These are phyloP conservation scores for Mus spretus DNA, from an alignment of 2,797 vertebrate species.

Conservation along the genomic window DNA sequence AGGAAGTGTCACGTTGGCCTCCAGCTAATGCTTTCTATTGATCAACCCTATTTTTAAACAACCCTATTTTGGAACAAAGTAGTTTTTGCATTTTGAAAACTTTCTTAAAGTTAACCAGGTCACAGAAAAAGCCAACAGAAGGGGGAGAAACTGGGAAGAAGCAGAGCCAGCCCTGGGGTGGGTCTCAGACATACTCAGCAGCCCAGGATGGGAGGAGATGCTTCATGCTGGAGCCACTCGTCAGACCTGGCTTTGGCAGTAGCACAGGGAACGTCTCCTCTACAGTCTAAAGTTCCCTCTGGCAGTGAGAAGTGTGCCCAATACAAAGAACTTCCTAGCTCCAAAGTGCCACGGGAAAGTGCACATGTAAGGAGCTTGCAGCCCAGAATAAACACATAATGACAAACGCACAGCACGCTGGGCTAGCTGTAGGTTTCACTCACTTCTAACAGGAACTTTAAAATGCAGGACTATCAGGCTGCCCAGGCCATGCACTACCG, in stretches of 20 bases:
- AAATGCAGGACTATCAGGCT: slow-evolving; percentile 11
- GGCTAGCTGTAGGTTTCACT: neutral
- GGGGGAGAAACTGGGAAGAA: neutral
- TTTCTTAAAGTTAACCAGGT: slow-evolving; percentile 76
- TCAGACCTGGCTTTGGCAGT: slow-evolving; percentile 14
- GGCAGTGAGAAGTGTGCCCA: slow-evolving; percentile 21
- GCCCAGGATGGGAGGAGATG: neutral
- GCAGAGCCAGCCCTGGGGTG: neutral
- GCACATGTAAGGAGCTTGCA: neutral
- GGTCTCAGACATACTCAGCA: slow-evolving; percentile 30
- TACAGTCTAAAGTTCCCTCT: slow-evolving; percentile 46
- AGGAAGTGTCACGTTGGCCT: slow-evolving; percentile 77
- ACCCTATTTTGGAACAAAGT: slow-evolving; percentile 79
- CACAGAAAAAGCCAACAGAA: slow-evolving; percentile 35
- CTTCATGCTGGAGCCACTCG: neutral
- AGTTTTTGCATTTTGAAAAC: slow-evolving; percentile 80
- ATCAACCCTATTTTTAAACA: slow-evolving; percentile 87
- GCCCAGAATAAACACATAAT: neutral
- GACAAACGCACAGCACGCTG: neutral
- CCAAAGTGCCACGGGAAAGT: slow-evolving; percentile 44
- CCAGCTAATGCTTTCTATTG: slow-evolving; percentile 80
- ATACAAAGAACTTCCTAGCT: slow-evolving; percentile 44
- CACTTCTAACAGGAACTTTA: neutral
- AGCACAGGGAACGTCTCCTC: neutral
- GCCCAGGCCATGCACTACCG: neutral